A percentile compares a stretch with the other conserved stretches of the same genome.
Evolutionary conservation across 35 echinoderm and acorn worm genomes (phyloP).

Genomic region (Eucidaris tribuloides): DNA sequence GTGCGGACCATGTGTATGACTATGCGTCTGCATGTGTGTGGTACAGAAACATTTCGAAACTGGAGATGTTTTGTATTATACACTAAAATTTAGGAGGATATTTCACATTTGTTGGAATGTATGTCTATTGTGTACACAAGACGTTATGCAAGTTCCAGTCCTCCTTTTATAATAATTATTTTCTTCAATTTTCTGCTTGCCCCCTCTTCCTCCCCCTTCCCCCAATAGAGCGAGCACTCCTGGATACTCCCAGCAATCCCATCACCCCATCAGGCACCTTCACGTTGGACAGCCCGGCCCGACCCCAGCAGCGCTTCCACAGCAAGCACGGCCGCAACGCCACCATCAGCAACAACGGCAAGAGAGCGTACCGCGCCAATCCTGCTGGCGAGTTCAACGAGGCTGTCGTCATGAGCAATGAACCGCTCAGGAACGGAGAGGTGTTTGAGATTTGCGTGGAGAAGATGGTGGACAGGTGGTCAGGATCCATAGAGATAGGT

Average conservation of each 20-base stretch:
- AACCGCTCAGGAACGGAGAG: conserved; percentile 73
- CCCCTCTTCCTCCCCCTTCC: background rate
- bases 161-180: no score
- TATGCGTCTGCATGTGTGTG: no score
- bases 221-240: background rate
- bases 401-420: conserved; percentile 80
- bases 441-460: conserved; percentile 82
- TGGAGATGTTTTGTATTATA: no score
- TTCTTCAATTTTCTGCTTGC: no score
- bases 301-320: conserved; percentile 58
- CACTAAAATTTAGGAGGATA: no score
- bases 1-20: no score
- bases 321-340: conserved; percentile 76
- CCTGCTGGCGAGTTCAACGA: conserved; percentile 91
- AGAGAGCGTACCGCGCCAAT: conserved; percentile 70
- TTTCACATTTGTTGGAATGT: no score
- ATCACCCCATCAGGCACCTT: conserved; percentile 18
- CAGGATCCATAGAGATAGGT: conserved; percentile 94
- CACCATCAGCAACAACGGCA: conserved; percentile 74
- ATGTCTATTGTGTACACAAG: no score
- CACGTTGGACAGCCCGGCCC: background rate
- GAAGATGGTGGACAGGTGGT: conserved; percentile 98
- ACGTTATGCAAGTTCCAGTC: no score
- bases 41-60: no score
- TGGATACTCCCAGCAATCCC: background rate